These are phyloP conservation scores for Nothura maculosa DNA, from an alignment of 2,797 vertebrate species.

Conservation along the genomic window DNA sequence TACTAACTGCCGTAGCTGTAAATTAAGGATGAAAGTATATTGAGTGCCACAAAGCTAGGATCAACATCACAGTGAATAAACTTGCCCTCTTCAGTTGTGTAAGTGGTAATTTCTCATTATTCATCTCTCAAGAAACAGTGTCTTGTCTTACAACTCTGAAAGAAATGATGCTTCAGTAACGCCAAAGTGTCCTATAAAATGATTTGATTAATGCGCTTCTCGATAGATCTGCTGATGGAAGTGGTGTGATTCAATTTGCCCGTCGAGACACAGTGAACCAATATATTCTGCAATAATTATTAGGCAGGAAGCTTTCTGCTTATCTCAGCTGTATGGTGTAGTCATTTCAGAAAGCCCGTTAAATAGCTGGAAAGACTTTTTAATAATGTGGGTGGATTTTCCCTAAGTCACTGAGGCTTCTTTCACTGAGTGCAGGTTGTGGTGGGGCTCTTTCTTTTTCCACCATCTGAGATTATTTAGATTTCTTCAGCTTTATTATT, in stretches of 20 bases:
- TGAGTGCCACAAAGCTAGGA: not conserved
- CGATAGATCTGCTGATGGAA: conserved; percentile 69
- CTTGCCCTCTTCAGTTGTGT: not conserved
- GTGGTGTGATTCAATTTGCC: conserved; percentile 60
- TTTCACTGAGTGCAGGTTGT: not conserved
- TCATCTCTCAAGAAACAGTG: conserved; percentile 12
- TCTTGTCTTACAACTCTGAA: conserved; percentile 22
- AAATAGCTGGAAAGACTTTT: conserved; percentile 48
- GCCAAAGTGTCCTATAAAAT: conserved; percentile 38
- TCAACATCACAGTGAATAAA: conserved; percentile 5
- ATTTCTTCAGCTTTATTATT: not conserved
- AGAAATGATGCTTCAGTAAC: conserved; percentile 3
- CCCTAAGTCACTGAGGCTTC: conserved; percentile 27
- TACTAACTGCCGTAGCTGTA: conserved; percentile 5
- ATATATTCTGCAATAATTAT: conserved; percentile 57
- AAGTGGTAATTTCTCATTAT: conserved; percentile 12
- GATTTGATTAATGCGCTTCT: conserved; percentile 70
- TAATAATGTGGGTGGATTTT: conserved; percentile 35
- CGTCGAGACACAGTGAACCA: conserved; percentile 28
- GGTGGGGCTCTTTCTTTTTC: not conserved
- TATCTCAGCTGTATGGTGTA: conserved; percentile 52
- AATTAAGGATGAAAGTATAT: conserved; percentile 31
- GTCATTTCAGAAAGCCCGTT: conserved; percentile 57
- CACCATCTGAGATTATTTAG: not conserved
- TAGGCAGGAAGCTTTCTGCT: conserved; percentile 67